A percentile compares a stretch with the other conserved stretches of the same genome.
These are phyloP conservation scores for Eupithecia subfuscata DNA, from an alignment of 2,888 invertebrate species.

Conservation along the genomic window DNA sequence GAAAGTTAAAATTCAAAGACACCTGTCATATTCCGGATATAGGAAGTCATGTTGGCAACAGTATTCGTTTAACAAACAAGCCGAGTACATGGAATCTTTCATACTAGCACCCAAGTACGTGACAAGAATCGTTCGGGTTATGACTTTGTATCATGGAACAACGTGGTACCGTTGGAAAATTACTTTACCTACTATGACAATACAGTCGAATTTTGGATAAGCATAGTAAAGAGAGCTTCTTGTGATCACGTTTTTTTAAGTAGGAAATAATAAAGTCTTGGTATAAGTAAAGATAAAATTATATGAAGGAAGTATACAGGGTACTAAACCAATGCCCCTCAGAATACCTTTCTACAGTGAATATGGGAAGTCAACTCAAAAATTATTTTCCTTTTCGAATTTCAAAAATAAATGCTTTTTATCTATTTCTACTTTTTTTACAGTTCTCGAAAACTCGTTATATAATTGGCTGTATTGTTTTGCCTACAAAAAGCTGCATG, in stretches of 20 bases:
- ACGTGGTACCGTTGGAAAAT: conserved; percentile 16
- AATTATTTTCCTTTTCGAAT: not conserved
- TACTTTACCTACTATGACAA: not conserved
- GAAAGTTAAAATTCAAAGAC: conserved; percentile 21
- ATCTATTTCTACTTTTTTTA: not conserved
- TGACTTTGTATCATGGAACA: conserved; percentile 50
- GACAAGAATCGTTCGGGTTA: conserved; percentile 52
- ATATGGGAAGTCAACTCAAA: not conserved
- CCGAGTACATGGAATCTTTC: conserved; percentile 54
- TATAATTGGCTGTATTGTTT: conserved; percentile 21
- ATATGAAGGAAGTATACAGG: not conserved
- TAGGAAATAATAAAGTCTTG: not conserved
- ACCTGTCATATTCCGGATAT: conserved; percentile 42
- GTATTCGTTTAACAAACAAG: conserved; percentile 47
- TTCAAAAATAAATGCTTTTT: not conserved
- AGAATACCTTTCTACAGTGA: not conserved
- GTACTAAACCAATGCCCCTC: not conserved
- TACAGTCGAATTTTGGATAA: not conserved
- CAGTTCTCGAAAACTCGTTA: not conserved
- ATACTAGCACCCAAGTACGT: conserved; percentile 52
- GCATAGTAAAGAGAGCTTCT: not conserved
- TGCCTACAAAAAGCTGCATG: conserved; percentile 15
- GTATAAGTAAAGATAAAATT: not conserved
- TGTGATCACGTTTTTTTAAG: not conserved
- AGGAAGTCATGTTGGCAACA: conserved; percentile 41